Evolutionary conservation across 2,113 vertebrate species (phyloP).

Genomic region (Ploceus nigricollis): DNA sequence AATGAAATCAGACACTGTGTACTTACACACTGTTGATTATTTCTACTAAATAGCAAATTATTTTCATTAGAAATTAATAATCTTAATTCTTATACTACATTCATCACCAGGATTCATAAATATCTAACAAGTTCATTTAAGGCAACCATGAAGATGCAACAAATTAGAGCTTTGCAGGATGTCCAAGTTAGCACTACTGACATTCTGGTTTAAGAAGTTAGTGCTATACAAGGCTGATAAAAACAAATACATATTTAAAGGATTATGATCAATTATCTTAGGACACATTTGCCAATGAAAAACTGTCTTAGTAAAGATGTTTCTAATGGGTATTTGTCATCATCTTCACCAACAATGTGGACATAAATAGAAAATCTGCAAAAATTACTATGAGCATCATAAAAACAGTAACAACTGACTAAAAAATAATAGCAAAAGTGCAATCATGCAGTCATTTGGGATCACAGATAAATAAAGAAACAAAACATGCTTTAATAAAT

Average conservation of each 20-base stretch:
- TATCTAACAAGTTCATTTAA: not conserved
- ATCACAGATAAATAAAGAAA: not conserved
- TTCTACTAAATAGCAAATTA: not conserved
- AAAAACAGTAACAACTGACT: not conserved
- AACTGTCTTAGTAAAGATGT: not conserved
- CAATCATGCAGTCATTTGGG: not conserved
- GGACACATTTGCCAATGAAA: not conserved
- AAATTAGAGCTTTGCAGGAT: not conserved
- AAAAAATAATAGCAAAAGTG: not conserved
- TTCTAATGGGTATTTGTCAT: slow-evolving; percentile 19
- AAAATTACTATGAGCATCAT: not conserved
- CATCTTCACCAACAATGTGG: not conserved
- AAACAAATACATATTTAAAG: not conserved
- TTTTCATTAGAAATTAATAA: not conserved
- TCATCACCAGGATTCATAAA: not conserved
- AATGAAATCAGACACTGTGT: not conserved
- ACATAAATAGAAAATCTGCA: not conserved
- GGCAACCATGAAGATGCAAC: not conserved
- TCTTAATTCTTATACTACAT: not conserved
- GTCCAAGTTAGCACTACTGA: not conserved
- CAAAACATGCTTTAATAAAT: not conserved
- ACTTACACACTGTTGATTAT: not conserved
- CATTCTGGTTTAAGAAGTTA: not conserved
- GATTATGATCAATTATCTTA: not conserved
- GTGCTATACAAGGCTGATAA: not conserved